Evolutionary conservation across 1,140 invertebrate genomes (phyloP), one percentile per base, ranked within the genome.

Genomic region (Acromyrmex heyeri): DNA sequence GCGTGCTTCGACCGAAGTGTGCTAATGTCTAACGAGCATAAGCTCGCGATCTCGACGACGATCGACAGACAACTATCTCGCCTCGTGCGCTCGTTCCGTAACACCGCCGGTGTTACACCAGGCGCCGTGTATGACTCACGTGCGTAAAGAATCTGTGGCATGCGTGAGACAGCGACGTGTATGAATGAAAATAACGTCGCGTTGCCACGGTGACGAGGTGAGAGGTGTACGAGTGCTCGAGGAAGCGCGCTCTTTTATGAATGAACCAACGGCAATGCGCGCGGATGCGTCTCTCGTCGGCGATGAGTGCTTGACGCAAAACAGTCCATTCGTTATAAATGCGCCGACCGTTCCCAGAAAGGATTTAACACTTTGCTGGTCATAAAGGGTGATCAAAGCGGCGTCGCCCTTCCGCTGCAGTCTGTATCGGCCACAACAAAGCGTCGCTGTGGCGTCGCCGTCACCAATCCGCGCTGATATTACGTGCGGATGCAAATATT

Each of bases 161-260:
- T 64, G 88, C 79, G 88, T 89, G 78, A 87, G 59, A 64, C 75
- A 61, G 27, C 38, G 12, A 50, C 24, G 53, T 44, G 50, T 14
- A 85, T 90, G 86, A 90, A 90, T 90, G 89, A 90, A 90, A 88
- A 90, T 86, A 86, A 83, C 69, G 57, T 50, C 59, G 59, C 75
- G 86, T 90, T 53, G 85, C 62, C 67, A 78, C 62, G 79, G n/a
- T 64, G 44, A 87, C 81, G 86, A 87, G 86, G 55, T 18, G 55
- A 44, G 75, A 86, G 81, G 65, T 64, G 86, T 57, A 70, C 86
- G 62, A 67, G 64, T 73, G 65, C 64, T 65, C 79, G 67, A 53
- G 61, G 75, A 90, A 90, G 72, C 44, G 38, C 34, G 55, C 59
- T 69, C 59, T 69, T 62, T 90, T 61, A 88, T 90, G 88, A 90